Evolutionary conservation across 2,113 vertebrate species (phyloP).

Genomic region (Brachyhypopomus gauderio): DNA sequence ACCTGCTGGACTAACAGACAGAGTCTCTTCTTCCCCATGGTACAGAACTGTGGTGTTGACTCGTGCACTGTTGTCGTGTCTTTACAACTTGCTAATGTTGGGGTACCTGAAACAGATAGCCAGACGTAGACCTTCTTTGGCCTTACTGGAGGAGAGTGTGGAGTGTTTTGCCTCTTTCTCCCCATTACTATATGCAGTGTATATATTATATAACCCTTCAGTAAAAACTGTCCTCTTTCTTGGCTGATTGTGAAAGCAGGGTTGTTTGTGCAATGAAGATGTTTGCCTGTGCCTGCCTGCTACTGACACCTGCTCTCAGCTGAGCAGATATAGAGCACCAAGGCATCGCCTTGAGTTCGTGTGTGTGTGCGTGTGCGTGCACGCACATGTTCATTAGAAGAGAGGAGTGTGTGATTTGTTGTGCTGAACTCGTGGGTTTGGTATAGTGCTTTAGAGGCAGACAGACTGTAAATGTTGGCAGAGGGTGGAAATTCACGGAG

Average conservation of each 20-base stretch:
- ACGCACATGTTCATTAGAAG: neutral
- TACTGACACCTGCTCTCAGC: neutral
- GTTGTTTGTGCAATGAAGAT: conserved; percentile 7
- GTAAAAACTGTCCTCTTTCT: neutral
- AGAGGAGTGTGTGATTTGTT: neutral
- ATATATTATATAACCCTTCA: neutral
- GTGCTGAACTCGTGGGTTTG: neutral
- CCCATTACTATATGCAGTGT: too few relatives aligned
- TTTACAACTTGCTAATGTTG: too few relatives aligned
- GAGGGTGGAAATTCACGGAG: conserved; percentile 22
- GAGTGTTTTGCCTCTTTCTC: neutral
- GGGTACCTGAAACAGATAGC: too few relatives aligned
- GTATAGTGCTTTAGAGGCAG: neutral
- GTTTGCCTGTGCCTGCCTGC: conserved; percentile 14
- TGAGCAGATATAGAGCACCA: conserved; percentile 8
- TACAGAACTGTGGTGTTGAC: neutral
- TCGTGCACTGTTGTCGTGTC: neutral
- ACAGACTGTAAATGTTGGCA: neutral
- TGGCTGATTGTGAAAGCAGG: neutral
- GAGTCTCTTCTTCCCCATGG: neutral
- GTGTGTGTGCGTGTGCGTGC: neutral
- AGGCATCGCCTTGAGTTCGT: neutral
- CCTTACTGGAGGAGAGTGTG: too few relatives aligned
- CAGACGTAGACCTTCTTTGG: too few relatives aligned
- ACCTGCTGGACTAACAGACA: conserved; percentile 20